Evolutionary conservation across 2,113 vertebrate species (phyloP).

Genomic region (Cryptoleucopteryx plumbea): DNA sequence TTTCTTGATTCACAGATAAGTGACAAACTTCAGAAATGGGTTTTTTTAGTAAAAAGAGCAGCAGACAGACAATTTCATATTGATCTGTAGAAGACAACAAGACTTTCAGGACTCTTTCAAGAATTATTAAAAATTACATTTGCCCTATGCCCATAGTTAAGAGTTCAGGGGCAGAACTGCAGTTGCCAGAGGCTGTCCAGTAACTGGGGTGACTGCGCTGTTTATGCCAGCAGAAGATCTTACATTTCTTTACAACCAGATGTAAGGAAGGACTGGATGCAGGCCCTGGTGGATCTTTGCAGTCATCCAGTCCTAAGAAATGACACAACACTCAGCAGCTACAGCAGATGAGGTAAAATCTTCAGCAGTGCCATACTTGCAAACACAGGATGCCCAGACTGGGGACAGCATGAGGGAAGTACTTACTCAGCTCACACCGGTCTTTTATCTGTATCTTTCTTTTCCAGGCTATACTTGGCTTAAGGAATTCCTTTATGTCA

Average conservation of each 20-base stretch:
- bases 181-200: no score
- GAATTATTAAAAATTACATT: no score
- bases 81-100: neutral
- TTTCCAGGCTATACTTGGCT: neutral
- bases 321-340: neutral
- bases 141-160: no score
- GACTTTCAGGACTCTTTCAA: neutral
- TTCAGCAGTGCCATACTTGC: neutral
- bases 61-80: neutral
- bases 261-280: no score
- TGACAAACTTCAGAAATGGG: neutral
- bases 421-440: neutral
- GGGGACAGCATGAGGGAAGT: neutral
- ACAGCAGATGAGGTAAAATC: neutral
- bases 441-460: neutral
- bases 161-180: no score
- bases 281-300: no score
- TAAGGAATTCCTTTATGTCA: neutral
- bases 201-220: no score
- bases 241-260: no score
- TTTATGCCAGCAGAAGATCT: no score
- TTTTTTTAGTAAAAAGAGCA: slow-evolving; percentile 7
- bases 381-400: neutral
- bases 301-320: no score
- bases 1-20: slow-evolving; percentile 31